These are phyloP conservation scores for Sebastes itinus DNA, from an alignment of 2,797 vertebrate species.

Conservation along the genomic window DNA sequence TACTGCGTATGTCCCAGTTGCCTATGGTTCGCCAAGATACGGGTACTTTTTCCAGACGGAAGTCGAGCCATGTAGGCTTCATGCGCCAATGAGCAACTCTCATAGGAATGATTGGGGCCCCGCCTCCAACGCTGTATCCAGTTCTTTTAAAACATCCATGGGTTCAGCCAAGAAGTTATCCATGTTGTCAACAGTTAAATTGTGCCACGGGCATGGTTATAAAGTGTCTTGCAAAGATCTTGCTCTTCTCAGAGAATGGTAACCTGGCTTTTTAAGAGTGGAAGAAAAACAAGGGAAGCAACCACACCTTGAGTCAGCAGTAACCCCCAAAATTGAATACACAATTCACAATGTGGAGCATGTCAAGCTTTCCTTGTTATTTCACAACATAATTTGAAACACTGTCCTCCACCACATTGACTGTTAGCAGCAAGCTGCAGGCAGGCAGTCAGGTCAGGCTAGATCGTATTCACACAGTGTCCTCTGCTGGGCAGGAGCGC, in stretches of 20 bases:
- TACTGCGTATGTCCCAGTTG: too few species aligned
- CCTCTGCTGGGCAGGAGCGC: slow-evolving; percentile 14
- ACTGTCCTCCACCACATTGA: slow-evolving; percentile 13
- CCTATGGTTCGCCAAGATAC: too few species aligned
- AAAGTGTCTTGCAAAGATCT: not conserved
- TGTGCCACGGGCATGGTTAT: not conserved
- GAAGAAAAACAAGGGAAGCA: not conserved
- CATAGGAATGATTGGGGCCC: too few species aligned
- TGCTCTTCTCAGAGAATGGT: not conserved
- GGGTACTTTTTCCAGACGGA: too few species aligned
- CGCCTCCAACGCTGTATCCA: too few species aligned
- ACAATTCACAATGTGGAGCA: slow-evolving; percentile 27
- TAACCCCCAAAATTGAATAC: slow-evolving; percentile 3
- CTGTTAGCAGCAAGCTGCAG: slow-evolving; percentile 24
- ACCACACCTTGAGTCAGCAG: not conserved
- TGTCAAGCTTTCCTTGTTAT: slow-evolving; percentile 20
- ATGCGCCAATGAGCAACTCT: too few species aligned
- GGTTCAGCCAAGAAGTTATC: not conserved
- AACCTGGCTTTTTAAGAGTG: slow-evolving; percentile 1
- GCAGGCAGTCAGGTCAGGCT: slow-evolving; percentile 40
- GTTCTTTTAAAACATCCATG: too few species aligned
- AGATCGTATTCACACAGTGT: slow-evolving; percentile 47
- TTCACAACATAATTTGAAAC: slow-evolving; percentile 28
- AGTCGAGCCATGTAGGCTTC: too few species aligned
- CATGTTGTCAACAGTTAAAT: slow-evolving; percentile 11